Evolutionary conservation across 2,797 vertebrate species (phyloP), one percentile per base, ranked within the genome.

Genomic region (Chelonia mydas): DNA sequence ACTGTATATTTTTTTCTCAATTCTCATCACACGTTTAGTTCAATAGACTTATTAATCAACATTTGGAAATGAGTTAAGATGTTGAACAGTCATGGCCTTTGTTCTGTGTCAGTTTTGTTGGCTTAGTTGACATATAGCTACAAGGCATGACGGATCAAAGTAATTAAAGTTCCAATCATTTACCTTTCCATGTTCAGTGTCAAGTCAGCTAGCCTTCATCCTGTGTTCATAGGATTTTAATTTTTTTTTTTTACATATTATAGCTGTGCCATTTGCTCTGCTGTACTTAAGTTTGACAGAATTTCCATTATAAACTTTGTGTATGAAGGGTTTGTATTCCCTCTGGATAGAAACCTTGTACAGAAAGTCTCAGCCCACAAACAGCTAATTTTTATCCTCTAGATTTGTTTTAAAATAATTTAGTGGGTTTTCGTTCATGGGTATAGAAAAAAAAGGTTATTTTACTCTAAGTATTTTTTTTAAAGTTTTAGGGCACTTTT

Each of bases 131-230:
- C 98, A 99, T 98, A 98, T 98, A 98, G 98, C 98, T 98, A 98
- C 98, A 98, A 99, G 98, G 98, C 99, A 99, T 99, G 99, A 99
- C 97, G 97, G 98, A 99, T 99, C 99, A 99, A 99, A 99, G 98
- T 99, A 99, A 99, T 99, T 99, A 99, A 99, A 99, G 98, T 99
- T 99, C 98, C 98, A 99, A 98, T 99, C 98, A 99, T 99, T 99
- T 99, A 99, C 99, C 99, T 99, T 99, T 98, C 98, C 98, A 96
- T 98, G 98, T 98, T 98, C 98, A 98, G 97, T 98, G 98, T 98
- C 98, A 99, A 98, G 97, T 98, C 98, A 98, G 98, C 97, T 98
- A 98, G 98, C 97, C 98, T 98, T 98, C 98, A 98, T 98, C 96
- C 93, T 13, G 90, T 88, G 78, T 98, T 97, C 84, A 93, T 93